Conservation (phyloP, 2,888 invertebrate genomes). For the Nomada ruficornis region DNA sequence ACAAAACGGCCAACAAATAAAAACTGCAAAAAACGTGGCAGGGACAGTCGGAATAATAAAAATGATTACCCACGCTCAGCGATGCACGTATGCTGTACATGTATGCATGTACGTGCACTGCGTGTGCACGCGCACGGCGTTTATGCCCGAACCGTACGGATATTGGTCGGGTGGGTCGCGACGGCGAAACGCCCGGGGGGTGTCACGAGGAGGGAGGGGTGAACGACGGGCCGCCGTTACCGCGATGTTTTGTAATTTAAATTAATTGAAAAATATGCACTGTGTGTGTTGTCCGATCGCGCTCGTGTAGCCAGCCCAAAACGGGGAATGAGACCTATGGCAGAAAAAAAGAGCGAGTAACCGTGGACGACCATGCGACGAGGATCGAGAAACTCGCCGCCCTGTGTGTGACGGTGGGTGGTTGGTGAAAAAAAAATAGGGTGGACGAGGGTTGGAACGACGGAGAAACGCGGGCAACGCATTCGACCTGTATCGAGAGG, state of each 20-base stretch:
- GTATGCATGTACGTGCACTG: conserved; percentile 52
- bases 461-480: conserved; percentile 45
- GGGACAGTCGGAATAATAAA: conserved; percentile 74
- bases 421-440: neutral
- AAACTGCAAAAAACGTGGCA: conserved; percentile 64
- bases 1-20: neutral
- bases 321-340: conserved; percentile 61
- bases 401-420: neutral
- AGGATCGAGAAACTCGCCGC: conserved; percentile 5
- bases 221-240: conserved; percentile 72
- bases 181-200: conserved; percentile 12
- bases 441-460: neutral
- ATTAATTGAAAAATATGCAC: conserved; percentile 84
- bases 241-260: conserved; percentile 83
- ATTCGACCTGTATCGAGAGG: conserved; percentile 46
- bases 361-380: conserved; percentile 10
- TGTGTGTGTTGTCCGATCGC: conserved; percentile 80
- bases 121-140: conserved; percentile 51
- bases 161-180: conserved; percentile 48
- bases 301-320: conserved; percentile 67
- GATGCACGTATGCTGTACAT: conserved; percentile 33
- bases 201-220: conserved; percentile 29
- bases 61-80: conserved; percentile 73
- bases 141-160: conserved; percentile 60
- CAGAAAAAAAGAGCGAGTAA: conserved; percentile 28